Evolutionary conservation across 2,888 invertebrate species (phyloP), one percentile per base, ranked within the genome.

Genomic region (Andrena hattorfiana): DNA sequence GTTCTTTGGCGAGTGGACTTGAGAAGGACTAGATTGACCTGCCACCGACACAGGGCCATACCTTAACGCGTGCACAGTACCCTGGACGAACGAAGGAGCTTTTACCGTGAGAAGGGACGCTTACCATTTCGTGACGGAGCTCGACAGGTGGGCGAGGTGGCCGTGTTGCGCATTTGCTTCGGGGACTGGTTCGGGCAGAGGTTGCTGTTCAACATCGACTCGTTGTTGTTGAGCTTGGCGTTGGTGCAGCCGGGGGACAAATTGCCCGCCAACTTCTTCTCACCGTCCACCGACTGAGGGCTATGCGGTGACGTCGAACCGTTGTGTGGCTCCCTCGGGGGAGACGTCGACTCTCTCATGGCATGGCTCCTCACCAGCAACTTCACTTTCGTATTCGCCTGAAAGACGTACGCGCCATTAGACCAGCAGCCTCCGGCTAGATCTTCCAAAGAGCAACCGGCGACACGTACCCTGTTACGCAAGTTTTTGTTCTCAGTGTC

Each of bases 351-450:
- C 94, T 98, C 98, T 92, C 98, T 96, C 95, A 98, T 97, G 85
- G 98, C 98, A 95, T 98, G 97, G 92, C 98, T 98, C 91, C 98
- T 96, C 79, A 97, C 97, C 90, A 98, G 95, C 93, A 97, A 96
- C 95, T 97, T 97, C 85, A 97, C 95, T 95, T 97, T 97, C 94
- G 97, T 96, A 91, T 95, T 96, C 84, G 95, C 95, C 96, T 96
- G 93, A 16, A 84, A 86, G 35, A 4, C 13, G 10, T n/a, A 5
- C 23, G 10, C 20, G 20, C 62, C 4, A 20, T 54, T n/a, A 20
- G 28, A 59, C 51, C 10, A 20, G 68, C 42, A 1, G 13, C 48
- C 6, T 7, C 42, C 2, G 13, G 23, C 7, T 10, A 16, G 1
- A 49, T 23, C 3, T 5, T n/a, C 26, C 4, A 35, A 35, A 42